A percentile compares a stretch with the other conserved stretches of the same genome.
phyloP scores from a whole-genome alignment of 2,888 invertebrate species.

The Spodoptera exigua region DNA sequence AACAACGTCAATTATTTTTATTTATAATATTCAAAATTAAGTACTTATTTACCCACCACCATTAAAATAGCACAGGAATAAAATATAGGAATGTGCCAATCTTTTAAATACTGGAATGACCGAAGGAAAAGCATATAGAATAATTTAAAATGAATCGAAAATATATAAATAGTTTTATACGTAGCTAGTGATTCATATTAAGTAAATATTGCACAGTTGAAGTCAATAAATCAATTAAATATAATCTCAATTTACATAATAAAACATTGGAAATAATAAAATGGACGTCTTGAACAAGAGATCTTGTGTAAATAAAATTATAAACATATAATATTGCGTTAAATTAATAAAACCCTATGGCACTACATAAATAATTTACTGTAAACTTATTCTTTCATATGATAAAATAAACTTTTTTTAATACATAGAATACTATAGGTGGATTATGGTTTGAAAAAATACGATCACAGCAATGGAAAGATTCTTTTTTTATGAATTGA shows the following conservation, averaged over 20 bases:
- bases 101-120: slow-evolving; percentile 45
- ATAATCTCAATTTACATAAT: slow-evolving; percentile 44
- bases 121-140: slow-evolving; percentile 28
- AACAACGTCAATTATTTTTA: slow-evolving; percentile 72
- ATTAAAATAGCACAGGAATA: slow-evolving; percentile 57
- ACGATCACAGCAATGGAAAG: neutral
- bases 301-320: slow-evolving; percentile 64
- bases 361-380: slow-evolving; percentile 75
- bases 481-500: neutral
- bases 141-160: slow-evolving; percentile 20
- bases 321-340: slow-evolving; percentile 56
- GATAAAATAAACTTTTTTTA: slow-evolving; percentile 50
- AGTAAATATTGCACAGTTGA: slow-evolving; percentile 57
- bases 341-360: slow-evolving; percentile 75
- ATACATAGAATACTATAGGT: slow-evolving; percentile 29
- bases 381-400: slow-evolving; percentile 62
- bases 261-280: slow-evolving; percentile 49
- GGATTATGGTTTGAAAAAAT: slow-evolving; percentile 21
- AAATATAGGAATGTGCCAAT: slow-evolving; percentile 60
- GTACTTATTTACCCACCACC: slow-evolving; percentile 81
- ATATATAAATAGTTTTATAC: slow-evolving; percentile 28
- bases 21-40: slow-evolving; percentile 71
- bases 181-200: slow-evolving; percentile 28
- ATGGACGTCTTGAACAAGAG: slow-evolving; percentile 71
- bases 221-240: slow-evolving; percentile 56